Evolutionary conservation across 2,888 invertebrate genomes (phyloP).

Genomic region (Heliconius erato): DNA sequence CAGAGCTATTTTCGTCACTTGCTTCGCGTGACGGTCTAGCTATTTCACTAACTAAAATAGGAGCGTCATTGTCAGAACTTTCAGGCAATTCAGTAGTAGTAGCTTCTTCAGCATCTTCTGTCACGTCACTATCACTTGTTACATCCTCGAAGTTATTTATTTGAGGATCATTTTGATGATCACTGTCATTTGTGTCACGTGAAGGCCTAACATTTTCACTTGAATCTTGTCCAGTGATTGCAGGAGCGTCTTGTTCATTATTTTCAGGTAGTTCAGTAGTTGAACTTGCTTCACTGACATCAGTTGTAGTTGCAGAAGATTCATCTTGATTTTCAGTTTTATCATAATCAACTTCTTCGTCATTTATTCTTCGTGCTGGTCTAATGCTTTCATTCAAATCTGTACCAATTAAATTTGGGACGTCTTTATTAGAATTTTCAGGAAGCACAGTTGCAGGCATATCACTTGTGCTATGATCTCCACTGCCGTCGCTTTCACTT

Average conservation of each 20-base stretch:
- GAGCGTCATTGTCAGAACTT: constrained; percentile 33
- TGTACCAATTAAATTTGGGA: constrained; percentile 31
- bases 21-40: constrained; percentile 45
- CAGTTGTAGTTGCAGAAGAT: background rate
- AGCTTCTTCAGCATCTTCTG: background rate
- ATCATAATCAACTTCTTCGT: constrained; percentile 23
- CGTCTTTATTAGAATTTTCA: constrained; percentile 37
- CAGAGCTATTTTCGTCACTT: constrained; percentile 21
- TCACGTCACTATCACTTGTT: background rate
- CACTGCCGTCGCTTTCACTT: constrained; percentile 27
- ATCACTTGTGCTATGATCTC: constrained; percentile 1
- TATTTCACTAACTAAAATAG: constrained; percentile 29
- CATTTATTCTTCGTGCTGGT: constrained; percentile 44
- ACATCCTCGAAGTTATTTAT: background rate
- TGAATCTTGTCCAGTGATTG: constrained; percentile 8
- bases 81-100: constrained; percentile 32
- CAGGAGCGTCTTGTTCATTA: constrained; percentile 1
- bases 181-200: background rate
- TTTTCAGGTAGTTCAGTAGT: background rate
- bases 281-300: background rate
- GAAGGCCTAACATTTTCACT: constrained; percentile 9
- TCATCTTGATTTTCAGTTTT: background rate
- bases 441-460: constrained; percentile 26
- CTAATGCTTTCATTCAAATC: constrained; percentile 43
- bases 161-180: background rate